These are phyloP conservation scores for Parochlus steinenii DNA, from an alignment of 2,888 invertebrate genomes.

Conservation along the genomic window DNA sequence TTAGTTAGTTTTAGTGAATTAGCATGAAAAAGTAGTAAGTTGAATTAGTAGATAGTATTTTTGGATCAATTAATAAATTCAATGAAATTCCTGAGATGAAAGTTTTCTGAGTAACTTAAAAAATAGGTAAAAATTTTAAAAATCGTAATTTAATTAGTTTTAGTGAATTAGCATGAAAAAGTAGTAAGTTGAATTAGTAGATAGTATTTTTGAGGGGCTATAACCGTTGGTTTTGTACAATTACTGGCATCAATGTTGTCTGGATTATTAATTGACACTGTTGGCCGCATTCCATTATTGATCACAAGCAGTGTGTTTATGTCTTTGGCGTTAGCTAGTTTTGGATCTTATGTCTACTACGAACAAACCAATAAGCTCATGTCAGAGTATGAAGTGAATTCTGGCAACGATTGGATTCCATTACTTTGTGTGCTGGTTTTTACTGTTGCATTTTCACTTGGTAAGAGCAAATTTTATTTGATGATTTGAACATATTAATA, in stretches of 20 bases:
- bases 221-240: slow-evolving; percentile 72
- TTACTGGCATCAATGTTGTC: slow-evolving; percentile 68
- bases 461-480: slow-evolving; percentile 22
- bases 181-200: no score
- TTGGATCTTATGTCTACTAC: slow-evolving; percentile 72
- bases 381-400: no score
- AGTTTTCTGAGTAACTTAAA: no score
- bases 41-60: no score
- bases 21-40: no score
- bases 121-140: no score
- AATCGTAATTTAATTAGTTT: no score
- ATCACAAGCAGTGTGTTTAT: slow-evolving; percentile 71
- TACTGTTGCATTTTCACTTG: slow-evolving; percentile 71
- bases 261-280: slow-evolving; percentile 67
- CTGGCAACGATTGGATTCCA: slow-evolving; percentile 64
- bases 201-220: no score
- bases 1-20: no score
- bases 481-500: neutral
- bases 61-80: no score
- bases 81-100: no score
- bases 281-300: slow-evolving; percentile 66
- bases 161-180: no score
- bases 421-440: slow-evolving; percentile 66
- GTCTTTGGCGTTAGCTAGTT: slow-evolving; percentile 71
- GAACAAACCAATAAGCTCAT: slow-evolving; percentile 52